Evolutionary conservation across 2,797 vertebrate genomes (phyloP), one percentile per base, ranked within the genome.

Genomic region (Amblyraja radiata): DNA sequence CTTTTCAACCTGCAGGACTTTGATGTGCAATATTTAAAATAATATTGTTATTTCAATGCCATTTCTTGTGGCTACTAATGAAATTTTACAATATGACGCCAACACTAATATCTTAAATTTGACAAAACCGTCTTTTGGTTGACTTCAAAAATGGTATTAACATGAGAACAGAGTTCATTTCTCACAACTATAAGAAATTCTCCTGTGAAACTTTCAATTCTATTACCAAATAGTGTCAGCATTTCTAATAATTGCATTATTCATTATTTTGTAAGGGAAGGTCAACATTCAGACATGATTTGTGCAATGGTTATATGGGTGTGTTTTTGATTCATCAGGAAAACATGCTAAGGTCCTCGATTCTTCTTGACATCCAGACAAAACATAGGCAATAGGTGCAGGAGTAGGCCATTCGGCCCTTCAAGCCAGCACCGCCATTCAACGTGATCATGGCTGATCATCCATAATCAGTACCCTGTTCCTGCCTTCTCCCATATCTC

Each of bases 1-100:
- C 93, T 94, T 95, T 76, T 46, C 10, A 54, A 58, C 71, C 23
- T 25, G 54, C 23, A 76, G 71, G 25, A 76, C 71, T 92, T 54
- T 74, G 36, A 76, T 76, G 36, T 32, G 14, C 3, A 92, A 92
- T 2, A 54, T 1, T 74, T 25, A 76, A 92, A 74, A 76, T 71
- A 76, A 25, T 32, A 39, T 90, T 92, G 46, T 73, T 76, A 71
- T 3, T 54, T 92, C 18, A 65, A 8, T 32, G 16, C 63, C 71
- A 54, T 54, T 76, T 46, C 71, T 54, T 11, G 18, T 92, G 39
- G 39, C 54, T 54, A 58, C 25, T 25, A 5, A 92, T 54, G 36
- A 74, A 76, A 28, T 74, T 54, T 74, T 28, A 14, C 4, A 92
- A 54, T 39, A 76, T 6, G 3, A 25, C 2, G 6, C 54, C 6